Conservation (phyloP, 2,797 vertebrate species). For the Parambassis ranga region DNA sequence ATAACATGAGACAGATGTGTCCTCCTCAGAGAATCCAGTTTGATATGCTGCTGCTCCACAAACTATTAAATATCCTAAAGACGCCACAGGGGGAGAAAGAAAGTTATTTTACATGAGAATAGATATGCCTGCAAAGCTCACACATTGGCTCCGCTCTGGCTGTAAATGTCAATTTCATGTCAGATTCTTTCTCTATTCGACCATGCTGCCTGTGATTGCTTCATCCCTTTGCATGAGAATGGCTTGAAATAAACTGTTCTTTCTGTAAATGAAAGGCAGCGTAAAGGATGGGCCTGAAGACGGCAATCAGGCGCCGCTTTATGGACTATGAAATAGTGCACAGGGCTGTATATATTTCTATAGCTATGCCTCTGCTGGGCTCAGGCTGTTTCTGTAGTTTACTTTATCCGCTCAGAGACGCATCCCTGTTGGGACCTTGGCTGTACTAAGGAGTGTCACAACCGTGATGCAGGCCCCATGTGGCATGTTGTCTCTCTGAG, state of each 20-base stretch:
- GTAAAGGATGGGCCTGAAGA: conserved; percentile 21
- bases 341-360: background rate
- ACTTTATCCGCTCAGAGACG: conserved; percentile 24
- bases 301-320: conserved; percentile 15
- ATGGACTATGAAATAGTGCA: conserved; percentile 6
- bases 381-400: conserved; percentile 9
- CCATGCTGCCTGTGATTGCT: conserved; percentile 69
- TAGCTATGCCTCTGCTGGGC: background rate
- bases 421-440: conserved; percentile 40
- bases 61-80: conserved; percentile 64
- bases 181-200: conserved; percentile 63
- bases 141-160: conserved; percentile 35
- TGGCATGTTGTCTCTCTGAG: conserved; percentile 58
- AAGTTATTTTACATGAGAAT: conserved; percentile 68
- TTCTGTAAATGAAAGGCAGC: conserved; percentile 39
- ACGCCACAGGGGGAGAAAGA: conserved; percentile 28
- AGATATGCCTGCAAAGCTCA: conserved; percentile 48
- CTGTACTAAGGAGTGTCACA: conserved; percentile 53
- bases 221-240: conserved; percentile 69
- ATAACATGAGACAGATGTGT: conserved; percentile 69
- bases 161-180: conserved; percentile 77
- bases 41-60: conserved; percentile 62
- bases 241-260: conserved; percentile 52
- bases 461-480: conserved; percentile 48
- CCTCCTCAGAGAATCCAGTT: conserved; percentile 57